These are phyloP conservation scores for Drosophila neocordata DNA, from an alignment of 1,140 invertebrate species.

Conservation along the genomic window DNA sequence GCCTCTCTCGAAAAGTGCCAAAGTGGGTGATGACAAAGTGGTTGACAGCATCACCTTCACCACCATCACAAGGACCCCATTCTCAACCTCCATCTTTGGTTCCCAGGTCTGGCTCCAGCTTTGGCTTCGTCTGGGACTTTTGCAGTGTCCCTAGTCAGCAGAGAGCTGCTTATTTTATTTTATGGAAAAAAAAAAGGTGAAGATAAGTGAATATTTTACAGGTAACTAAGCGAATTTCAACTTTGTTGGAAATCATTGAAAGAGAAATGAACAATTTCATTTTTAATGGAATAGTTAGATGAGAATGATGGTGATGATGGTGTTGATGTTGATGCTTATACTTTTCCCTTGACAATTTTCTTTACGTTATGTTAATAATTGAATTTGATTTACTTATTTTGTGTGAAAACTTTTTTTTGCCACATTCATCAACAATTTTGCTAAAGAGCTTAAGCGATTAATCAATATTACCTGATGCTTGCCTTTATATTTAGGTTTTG, in stretches of 20 bases:
- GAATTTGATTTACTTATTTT: conserved; percentile 14
- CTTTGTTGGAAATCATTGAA: conserved; percentile 1
- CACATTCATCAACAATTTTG: conserved; percentile 17
- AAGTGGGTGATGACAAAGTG: conserved; percentile 14
- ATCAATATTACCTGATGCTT: conserved; percentile 42
- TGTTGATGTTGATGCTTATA: background rate
- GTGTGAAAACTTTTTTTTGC: conserved; percentile 3
- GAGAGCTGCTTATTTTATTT: background rate
- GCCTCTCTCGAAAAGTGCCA: conserved; percentile 43
- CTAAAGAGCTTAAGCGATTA: conserved; percentile 50
- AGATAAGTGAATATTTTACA: conserved; percentile 11
- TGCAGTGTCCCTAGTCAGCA: no score
- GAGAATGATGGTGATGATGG: no score
- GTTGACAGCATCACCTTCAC: conserved; percentile 1
- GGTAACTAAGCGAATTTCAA: conserved; percentile 10
- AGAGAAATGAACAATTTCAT: background rate
- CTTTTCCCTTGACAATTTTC: background rate
- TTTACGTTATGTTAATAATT: conserved; percentile 9
- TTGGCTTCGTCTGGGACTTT: background rate
- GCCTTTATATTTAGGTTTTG: conserved; percentile 53
- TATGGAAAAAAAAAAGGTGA: conserved; percentile 1
- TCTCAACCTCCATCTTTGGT: no score
- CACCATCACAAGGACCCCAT: background rate
- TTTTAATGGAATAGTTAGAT: no score
- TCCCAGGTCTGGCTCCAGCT: background rate